phyloP scores from a whole-genome alignment of 2,888 invertebrate genomes.

The Philereme vetulata region DNA sequence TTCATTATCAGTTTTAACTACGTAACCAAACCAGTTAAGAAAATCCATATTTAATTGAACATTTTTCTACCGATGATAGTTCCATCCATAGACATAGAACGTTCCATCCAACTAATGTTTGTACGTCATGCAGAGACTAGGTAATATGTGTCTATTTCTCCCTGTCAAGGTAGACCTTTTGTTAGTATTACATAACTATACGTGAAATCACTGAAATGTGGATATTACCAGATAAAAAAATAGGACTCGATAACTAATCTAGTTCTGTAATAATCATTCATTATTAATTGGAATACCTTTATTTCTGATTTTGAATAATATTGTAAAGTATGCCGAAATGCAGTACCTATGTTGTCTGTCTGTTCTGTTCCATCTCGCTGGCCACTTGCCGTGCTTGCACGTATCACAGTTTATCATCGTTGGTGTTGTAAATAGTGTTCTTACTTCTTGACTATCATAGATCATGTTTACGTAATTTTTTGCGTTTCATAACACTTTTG shows the following conservation, averaged over 20 bases:
- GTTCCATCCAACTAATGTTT: too few species aligned
- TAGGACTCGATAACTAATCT: not conserved
- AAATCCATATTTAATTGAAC: not conserved
- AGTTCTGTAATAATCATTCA: conserved; percentile 1
- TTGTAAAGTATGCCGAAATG: conserved; percentile 41
- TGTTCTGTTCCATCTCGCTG: conserved; percentile 47
- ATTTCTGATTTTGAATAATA: conserved; percentile 1
- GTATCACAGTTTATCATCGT: conserved; percentile 51
- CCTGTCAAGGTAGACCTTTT: too few species aligned
- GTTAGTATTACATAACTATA: not conserved
- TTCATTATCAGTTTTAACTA: conserved; percentile 34
- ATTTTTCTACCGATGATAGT: too few species aligned
- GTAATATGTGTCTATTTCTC: too few species aligned
- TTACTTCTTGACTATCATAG: conserved; percentile 37
- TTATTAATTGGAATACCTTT: conserved; percentile 13
- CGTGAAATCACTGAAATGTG: not conserved
- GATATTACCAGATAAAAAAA: not conserved
- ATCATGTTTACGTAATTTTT: conserved; percentile 28
- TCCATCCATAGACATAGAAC: too few species aligned
- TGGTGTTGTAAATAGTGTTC: conserved; percentile 46
- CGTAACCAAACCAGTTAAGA: conserved; percentile 1
- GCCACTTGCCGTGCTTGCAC: conserved; percentile 45
- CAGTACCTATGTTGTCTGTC: conserved; percentile 17
- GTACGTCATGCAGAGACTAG: too few species aligned
- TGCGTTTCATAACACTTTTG: conserved; percentile 15